Base-by-base conservation (phyloP, 1,140 invertebrate genomes). In the Listronotus oregonensis region DNA sequence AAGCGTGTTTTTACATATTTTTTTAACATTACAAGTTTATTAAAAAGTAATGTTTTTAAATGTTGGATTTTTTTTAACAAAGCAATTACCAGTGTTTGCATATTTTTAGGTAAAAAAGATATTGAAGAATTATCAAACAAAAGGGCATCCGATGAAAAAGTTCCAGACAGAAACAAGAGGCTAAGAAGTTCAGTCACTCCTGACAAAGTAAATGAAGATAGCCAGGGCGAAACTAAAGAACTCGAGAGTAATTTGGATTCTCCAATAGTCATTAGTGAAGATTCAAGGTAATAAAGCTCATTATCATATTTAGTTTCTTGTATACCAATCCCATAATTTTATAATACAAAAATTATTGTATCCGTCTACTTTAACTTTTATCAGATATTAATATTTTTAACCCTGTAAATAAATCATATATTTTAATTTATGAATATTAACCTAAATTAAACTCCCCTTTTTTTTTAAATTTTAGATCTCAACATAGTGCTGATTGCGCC, bases 251-350 rank as follows among this genome's bases (percentile, higher is more conserved):
- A 60, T 27, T 39, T 62, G 12, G 21, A 67, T 27, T 68, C 65
- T 34, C 67, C 68, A 1, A 62, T 71, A 17, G 54, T 64, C 4
- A 69, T 70, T 10, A 71, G 63, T 49, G 71, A 74, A 31, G 73
- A 74, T 60, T 72, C 70, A n/a, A 66, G 64, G 57, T 72, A 44
- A 58, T n/a, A 31, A 39, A 43, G n/a, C n/a, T n/a, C n/a, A n/a
- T n/a, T n/a, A n/a, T n/a, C n/a, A n/a, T n/a, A n/a, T n/a, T n/a
- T n/a, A n/a, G n/a, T n/a, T n/a, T n/a, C n/a, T n/a, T n/a, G n/a
- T n/a, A n/a, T n/a, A n/a, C n/a, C n/a, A n/a, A n/a, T n/a, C n/a
- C n/a, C n/a, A n/a, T n/a, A n/a, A n/a, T n/a, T n/a, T n/a, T n/a
- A n/a, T n/a, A n/a, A n/a, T n/a, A n/a, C n/a, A n/a, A n/a, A n/a